A percentile compares a stretch with the other conserved stretches of the same genome.
phyloP scores from a whole-genome alignment of 2,113 vertebrate genomes.

The Aplodontia rufa region DNA sequence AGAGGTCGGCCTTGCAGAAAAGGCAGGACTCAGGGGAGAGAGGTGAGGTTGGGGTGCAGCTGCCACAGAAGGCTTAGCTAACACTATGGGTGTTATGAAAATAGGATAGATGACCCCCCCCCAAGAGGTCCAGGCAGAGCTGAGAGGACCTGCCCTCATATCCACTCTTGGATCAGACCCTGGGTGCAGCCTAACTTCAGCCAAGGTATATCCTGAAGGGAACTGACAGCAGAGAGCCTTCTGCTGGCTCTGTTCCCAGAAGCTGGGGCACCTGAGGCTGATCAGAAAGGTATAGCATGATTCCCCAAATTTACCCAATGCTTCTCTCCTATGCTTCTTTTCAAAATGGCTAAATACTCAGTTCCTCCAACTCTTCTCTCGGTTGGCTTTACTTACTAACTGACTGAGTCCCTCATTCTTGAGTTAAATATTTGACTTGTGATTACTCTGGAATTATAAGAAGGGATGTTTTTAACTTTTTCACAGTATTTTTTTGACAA shows the following conservation, averaged over 20 bases:
- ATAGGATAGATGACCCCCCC: background rate
- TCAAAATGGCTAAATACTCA: background rate
- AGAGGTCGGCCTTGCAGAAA: background rate
- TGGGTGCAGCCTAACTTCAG: background rate
- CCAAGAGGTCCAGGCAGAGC: background rate
- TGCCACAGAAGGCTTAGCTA: background rate
- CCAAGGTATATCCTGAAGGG: background rate
- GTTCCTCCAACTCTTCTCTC: background rate
- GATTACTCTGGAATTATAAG: background rate
- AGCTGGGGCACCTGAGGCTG: background rate
- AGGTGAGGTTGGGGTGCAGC: background rate
- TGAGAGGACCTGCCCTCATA: rapidly evolving
- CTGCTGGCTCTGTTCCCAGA: background rate
- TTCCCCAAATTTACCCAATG: background rate
- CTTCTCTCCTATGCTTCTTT: background rate
- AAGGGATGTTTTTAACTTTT: background rate
- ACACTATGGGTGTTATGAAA: background rate
- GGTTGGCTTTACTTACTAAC: background rate
- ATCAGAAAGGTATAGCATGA: background rate
- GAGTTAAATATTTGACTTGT: background rate
- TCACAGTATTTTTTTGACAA: background rate
- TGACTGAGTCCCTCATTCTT: background rate
- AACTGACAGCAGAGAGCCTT: background rate
- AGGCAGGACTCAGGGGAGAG: background rate
- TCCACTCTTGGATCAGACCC: background rate